Percentiles rank a stretch among this genome's conserved stretches.
These are phyloP conservation scores for Leptinotarsa juncta DNA, from an alignment of 2,888 invertebrate species.

Conservation along the genomic window DNA sequence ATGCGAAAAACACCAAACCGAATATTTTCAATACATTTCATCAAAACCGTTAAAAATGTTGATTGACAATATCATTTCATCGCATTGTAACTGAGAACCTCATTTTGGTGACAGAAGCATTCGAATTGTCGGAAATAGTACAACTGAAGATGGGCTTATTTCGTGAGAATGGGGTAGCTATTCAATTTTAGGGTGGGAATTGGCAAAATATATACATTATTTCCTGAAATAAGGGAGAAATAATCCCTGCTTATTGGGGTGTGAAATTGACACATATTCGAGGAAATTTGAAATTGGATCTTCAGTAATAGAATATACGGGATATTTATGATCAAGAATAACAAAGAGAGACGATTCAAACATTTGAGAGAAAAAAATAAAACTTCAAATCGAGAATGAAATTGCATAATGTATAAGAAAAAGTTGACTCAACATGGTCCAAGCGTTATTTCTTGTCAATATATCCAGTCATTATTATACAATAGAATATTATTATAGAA, in stretches of 20 bases:
- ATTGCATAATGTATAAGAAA: too few species aligned
- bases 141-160: constrained; percentile 17
- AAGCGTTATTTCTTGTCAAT: too few species aligned
- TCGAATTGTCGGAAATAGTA: constrained; percentile 40
- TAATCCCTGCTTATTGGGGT: constrained; percentile 54
- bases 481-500: too few species aligned
- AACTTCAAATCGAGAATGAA: background rate
- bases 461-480: too few species aligned
- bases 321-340: background rate
- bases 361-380: background rate
- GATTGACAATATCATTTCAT: constrained; percentile 15
- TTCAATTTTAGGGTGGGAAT: constrained; percentile 50
- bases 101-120: constrained; percentile 34
- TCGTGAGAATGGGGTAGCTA: constrained; percentile 41
- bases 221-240: constrained; percentile 60
- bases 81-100: constrained; percentile 30
- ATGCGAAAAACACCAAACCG: background rate
- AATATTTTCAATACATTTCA: background rate
- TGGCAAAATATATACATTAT: constrained; percentile 58
- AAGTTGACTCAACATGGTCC: too few species aligned
- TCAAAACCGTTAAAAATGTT: constrained; percentile 14
- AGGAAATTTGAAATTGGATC: constrained; percentile 34
- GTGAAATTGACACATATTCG: constrained; percentile 54
- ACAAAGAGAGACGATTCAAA: background rate
- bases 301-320: constrained; percentile 9